Percentiles rank a stretch among this genome's conserved stretches.
phyloP scores from a whole-genome alignment of 2,113 vertebrate genomes.

The Platycercus adscitus region DNA sequence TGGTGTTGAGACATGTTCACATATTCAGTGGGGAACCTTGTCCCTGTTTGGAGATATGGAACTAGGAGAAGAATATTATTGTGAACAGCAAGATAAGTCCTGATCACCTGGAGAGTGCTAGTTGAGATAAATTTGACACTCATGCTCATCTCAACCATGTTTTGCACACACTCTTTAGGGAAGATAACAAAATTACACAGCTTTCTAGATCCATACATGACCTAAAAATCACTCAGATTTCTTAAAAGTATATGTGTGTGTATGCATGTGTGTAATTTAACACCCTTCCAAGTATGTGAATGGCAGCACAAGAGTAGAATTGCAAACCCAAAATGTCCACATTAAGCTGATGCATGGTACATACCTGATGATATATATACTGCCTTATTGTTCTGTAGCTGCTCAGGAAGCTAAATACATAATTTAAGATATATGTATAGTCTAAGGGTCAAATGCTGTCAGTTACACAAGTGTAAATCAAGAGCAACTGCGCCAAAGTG shows the following conservation, averaged over 20 bases:
- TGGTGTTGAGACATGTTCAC: not conserved
- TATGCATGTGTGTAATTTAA: not conserved
- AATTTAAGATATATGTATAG: constrained; percentile 64
- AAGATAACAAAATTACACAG: not conserved
- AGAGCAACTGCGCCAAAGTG: constrained; percentile 46
- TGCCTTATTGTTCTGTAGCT: constrained; percentile 42
- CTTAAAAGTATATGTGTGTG: not conserved
- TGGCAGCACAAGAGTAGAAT: not conserved
- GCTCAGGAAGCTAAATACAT: constrained; percentile 55
- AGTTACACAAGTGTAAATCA: constrained; percentile 54
- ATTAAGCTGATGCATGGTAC: constrained; percentile 49
- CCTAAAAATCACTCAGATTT: not conserved
- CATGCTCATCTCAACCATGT: not conserved
- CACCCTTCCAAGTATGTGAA: constrained; percentile 14
- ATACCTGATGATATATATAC: constrained; percentile 48
- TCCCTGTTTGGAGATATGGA: not conserved
- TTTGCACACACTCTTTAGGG: not conserved
- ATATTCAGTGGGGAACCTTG: not conserved
- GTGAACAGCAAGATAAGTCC: not conserved
- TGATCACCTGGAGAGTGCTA: not conserved
- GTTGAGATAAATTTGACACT: not conserved
- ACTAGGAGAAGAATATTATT: not conserved
- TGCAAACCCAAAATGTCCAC: constrained; percentile 40
- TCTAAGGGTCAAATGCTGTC: constrained; percentile 64
- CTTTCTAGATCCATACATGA: not conserved